Percentiles rank a stretch among this genome's conserved stretches.
Evolutionary conservation across 23 tunicate species (phyloP).

Genomic region (Phallusia fumigata): DNA sequence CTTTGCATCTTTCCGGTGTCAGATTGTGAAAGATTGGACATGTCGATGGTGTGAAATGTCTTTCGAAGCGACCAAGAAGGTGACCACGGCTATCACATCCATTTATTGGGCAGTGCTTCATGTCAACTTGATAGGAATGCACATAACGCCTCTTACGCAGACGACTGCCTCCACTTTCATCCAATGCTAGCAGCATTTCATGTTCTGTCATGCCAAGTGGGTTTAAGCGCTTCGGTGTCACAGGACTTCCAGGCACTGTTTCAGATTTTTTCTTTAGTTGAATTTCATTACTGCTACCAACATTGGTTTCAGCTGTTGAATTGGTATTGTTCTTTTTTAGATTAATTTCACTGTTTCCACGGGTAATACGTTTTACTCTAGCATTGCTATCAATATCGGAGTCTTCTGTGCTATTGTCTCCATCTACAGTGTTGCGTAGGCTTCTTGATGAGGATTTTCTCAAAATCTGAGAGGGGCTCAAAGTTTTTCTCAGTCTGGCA

Average conservation of each 20-base stretch:
- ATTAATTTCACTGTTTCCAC: not conserved
- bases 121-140: conserved; percentile 79
- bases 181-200: conserved; percentile 53
- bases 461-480: not conserved
- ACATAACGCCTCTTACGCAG: conserved; percentile 56
- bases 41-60: conserved; percentile 80
- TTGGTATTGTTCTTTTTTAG: not conserved
- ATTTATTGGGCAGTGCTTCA: conserved; percentile 85
- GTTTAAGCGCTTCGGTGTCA: conserved; percentile 44
- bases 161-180: conserved; percentile 68
- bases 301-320: not conserved
- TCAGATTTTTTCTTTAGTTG: not conserved
- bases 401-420: not conserved
- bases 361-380: not conserved
- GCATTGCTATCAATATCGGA: not conserved
- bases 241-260: not conserved
- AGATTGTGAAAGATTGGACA: conserved; percentile 93
- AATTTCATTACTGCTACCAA: not conserved
- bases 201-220: conserved; percentile 72
- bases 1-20: conserved; percentile 84
- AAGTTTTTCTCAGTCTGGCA: not conserved
- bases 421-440: not conserved
- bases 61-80: conserved; percentile 73
- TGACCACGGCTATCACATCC: conserved; percentile 93
- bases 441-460: not conserved